Conservation (phyloP, 2,888 invertebrate species). For the Tetragnatha montana region DNA sequence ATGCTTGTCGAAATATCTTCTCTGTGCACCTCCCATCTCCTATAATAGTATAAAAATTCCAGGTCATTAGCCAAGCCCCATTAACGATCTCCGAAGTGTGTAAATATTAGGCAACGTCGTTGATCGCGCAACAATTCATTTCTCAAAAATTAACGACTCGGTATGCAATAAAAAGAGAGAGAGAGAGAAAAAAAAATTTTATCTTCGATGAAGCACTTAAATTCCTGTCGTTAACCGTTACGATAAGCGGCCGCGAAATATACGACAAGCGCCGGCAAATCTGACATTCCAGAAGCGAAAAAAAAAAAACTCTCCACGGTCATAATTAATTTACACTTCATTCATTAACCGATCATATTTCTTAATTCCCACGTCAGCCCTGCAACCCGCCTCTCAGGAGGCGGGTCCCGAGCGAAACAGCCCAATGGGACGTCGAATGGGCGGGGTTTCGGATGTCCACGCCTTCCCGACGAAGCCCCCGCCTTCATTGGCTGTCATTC, state of each 20-base stretch:
- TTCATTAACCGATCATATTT: slow-evolving; percentile 69
- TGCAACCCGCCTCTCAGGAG: slow-evolving; percentile 51
- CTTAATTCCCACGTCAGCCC: slow-evolving; percentile 52
- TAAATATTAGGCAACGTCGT: slow-evolving; percentile 31
- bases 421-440: slow-evolving; percentile 32
- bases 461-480: slow-evolving; percentile 16
- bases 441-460: slow-evolving; percentile 15
- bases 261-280: slow-evolving; percentile 59
- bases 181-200: slow-evolving; percentile 17
- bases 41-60: background rate
- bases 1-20: background rate
- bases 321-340: slow-evolving; percentile 70
- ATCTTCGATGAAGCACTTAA: slow-evolving; percentile 68
- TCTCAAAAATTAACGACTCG: slow-evolving; percentile 57
- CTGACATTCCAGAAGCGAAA: slow-evolving; percentile 42
- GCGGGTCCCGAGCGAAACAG: slow-evolving; percentile 16
- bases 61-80: slow-evolving; percentile 13
- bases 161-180: slow-evolving; percentile 4
- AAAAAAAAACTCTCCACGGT: slow-evolving; percentile 44
- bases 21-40: background rate
- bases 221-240: slow-evolving; percentile 60
- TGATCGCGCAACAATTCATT: slow-evolving; percentile 46
- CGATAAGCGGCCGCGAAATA: slow-evolving; percentile 60
- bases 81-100: slow-evolving; percentile 34
- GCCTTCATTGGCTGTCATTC: slow-evolving; percentile 50